Conservation (phyloP, 2,113 vertebrate species). For the Corythornis cristatus region DNA sequence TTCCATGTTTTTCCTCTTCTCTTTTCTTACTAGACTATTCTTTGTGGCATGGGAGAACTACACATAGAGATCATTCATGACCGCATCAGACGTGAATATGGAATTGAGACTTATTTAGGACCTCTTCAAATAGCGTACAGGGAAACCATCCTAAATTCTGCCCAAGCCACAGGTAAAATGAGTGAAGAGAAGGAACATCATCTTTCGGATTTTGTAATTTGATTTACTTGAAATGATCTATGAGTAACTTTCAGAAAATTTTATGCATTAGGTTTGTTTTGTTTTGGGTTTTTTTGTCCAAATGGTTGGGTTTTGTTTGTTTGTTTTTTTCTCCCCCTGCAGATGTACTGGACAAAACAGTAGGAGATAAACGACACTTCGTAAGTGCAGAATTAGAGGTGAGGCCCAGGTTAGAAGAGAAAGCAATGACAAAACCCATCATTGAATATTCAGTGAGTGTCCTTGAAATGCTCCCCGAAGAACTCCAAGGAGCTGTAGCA, state of each 20-base stretch:
- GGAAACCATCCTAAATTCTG: constrained; percentile 86
- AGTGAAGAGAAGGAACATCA: not conserved
- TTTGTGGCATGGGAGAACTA: constrained; percentile 98
- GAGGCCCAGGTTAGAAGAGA: constrained; percentile 62
- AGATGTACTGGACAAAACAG: constrained; percentile 88
- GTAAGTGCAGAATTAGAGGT: constrained; percentile 81
- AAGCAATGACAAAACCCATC: constrained; percentile 36
- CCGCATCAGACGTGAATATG: constrained; percentile 91
- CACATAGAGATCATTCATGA: constrained; percentile 98
- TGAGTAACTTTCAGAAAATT: not conserved
- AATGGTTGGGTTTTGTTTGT: not conserved
- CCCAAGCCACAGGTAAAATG: constrained; percentile 78
- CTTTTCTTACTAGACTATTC: constrained; percentile 80
- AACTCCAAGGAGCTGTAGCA: constrained; percentile 81
- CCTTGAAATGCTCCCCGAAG: constrained; percentile 63
- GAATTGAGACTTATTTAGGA: constrained; percentile 90
- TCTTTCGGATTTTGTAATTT: not conserved
- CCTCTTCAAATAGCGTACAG: constrained; percentile 94
- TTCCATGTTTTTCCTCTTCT: not conserved
- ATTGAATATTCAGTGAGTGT: constrained; percentile 59
- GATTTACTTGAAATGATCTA: not conserved
- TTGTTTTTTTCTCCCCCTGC: not conserved
- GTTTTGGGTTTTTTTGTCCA: not conserved
- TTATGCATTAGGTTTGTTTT: not conserved
- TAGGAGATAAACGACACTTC: constrained; percentile 87